Evolutionary conservation across 2,797 vertebrate genomes (phyloP).

Genomic region (Syngnathus rostellatus): DNA sequence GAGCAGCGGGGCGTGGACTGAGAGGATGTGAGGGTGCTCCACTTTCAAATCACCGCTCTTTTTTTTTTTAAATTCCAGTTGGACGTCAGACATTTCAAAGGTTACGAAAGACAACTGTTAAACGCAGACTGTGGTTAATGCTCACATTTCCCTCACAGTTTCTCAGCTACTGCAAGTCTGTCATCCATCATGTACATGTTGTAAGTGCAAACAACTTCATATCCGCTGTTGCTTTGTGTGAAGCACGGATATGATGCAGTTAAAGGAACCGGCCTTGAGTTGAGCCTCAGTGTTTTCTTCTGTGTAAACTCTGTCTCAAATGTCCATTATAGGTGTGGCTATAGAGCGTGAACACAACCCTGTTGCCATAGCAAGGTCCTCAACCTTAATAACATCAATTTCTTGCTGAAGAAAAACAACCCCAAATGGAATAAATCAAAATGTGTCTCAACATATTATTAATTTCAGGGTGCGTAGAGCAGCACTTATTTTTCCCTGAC

Average conservation of each 20-base stretch:
- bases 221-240: conserved; percentile 62
- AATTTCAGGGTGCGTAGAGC: not conserved
- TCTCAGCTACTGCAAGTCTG: conserved; percentile 33
- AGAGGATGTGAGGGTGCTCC: conserved; percentile 38
- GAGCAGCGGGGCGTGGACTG: conserved; percentile 54
- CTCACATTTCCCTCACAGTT: conserved; percentile 38
- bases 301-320: conserved; percentile 57
- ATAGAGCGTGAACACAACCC: not conserved
- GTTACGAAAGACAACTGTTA: conserved; percentile 26
- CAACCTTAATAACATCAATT: not conserved
- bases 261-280: conserved; percentile 41
- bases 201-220: conserved; percentile 39
- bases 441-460: not conserved
- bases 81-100: conserved; percentile 39
- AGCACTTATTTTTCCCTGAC: not conserved
- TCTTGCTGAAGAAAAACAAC: not conserved
- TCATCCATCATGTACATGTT: conserved; percentile 36
- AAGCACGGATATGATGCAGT: conserved; percentile 57
- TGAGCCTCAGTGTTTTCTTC: conserved; percentile 55
- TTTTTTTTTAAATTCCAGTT: conserved; percentile 23
- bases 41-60: conserved; percentile 23
- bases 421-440: not conserved
- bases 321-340: conserved; percentile 39
- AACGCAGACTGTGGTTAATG: conserved; percentile 38
- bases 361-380: conserved; percentile 14